phyloP scores from a whole-genome alignment of 1,140 invertebrate species.

The Zaprionus taronus region DNA sequence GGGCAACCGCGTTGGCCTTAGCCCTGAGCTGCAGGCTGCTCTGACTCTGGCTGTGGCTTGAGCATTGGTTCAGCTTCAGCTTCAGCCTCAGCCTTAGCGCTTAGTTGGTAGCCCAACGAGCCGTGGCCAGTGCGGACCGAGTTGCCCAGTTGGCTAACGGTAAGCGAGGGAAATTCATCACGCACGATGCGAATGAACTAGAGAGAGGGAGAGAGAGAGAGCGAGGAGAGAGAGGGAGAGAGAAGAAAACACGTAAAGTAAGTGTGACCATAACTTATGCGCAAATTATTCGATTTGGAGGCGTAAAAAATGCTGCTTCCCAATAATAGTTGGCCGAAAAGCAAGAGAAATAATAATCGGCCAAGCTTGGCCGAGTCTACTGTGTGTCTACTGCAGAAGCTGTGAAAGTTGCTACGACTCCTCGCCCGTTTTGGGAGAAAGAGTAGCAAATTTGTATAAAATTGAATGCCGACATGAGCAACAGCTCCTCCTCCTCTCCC shows the following conservation, averaged over 20 bases:
- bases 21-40: slow-evolving; percentile 14
- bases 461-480: slow-evolving; percentile 36
- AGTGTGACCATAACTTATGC: slow-evolving; percentile 60
- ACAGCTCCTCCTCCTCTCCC: background rate
- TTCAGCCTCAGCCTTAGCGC: slow-evolving; percentile 32
- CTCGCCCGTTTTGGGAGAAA: slow-evolving; percentile 30
- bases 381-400: slow-evolving; percentile 52
- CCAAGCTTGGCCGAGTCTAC: slow-evolving; percentile 4
- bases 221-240: background rate
- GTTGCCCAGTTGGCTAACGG: slow-evolving; percentile 37
- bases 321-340: slow-evolving; percentile 47
- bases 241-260: slow-evolving; percentile 38
- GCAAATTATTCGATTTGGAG: slow-evolving; percentile 58
- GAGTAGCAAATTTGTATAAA: slow-evolving; percentile 50
- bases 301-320: slow-evolving; percentile 57
- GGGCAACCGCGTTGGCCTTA: slow-evolving; percentile 32
- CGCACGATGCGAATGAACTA: slow-evolving; percentile 36
- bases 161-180: slow-evolving; percentile 57
- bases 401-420: slow-evolving; percentile 46
- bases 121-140: slow-evolving; percentile 28
- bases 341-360: slow-evolving; percentile 30
- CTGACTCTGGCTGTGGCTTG: background rate
- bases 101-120: slow-evolving; percentile 58
- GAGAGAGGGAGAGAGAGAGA: background rate
- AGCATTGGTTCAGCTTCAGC: background rate